Evolutionary conservation across 1,140 invertebrate genomes (phyloP), one percentile per base, ranked within the genome.

Genomic region (Micrasema minimum): DNA sequence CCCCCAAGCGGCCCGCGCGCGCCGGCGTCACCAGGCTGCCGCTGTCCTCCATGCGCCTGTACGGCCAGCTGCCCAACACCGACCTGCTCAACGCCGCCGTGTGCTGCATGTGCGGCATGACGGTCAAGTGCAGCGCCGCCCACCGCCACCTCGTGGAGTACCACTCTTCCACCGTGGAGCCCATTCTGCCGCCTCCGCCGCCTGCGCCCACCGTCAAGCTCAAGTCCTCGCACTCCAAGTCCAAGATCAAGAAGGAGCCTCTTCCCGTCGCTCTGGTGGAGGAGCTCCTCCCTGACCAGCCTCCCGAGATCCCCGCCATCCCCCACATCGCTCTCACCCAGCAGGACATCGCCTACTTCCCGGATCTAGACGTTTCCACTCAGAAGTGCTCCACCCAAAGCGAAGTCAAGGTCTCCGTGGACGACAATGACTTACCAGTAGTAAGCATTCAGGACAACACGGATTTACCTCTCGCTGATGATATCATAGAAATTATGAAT

Each of bases 91-190:
- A 88, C 75, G 87, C 86, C 37, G 88, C 88, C 12, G 85, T 89
- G 75, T 90, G 88, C 78, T 87, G 88, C 78, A 85, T 88, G 82
- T 90, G 88, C 77, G 86, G 87, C 74, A 83, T 85, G 12, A 85
- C 87, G 79, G 86, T 89, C 72, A 89, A 89, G 82, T 87, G 87
- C 57, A 88, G 88, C 82, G 88, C 87, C 55, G 78, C 86, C 77
- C 82, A 88, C 81, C 82, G 87, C 85, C 88, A 87, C 78, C 81
- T 85, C 62, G 74, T 78, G 0, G 79, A 80, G 66, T 79, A 79
- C 66, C 82, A 85, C 75, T 50, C 76, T 78, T 26, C 80, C 80
- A 38, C 80, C 79, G 43, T 81, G 81, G 31, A 59, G n/a, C 66
- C 46, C 41, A 51, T 57, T 16, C 67, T 50, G 20, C 43, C 57